Conservation (phyloP, 2,113 vertebrate species). For the Castor canadensis region DNA sequence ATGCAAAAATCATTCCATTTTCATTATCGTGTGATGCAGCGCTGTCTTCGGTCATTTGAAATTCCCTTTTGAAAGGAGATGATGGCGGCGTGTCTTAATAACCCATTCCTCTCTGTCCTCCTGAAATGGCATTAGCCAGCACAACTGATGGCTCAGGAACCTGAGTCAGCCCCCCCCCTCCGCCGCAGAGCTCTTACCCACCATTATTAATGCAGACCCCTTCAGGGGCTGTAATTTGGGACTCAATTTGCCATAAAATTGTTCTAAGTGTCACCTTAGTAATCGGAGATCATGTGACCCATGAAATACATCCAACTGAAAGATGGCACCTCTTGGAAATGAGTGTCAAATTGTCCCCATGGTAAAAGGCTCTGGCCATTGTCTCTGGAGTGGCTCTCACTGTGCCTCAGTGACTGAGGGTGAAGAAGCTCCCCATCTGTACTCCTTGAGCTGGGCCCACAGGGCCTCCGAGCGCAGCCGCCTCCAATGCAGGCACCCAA, state of each 20-base stretch:
- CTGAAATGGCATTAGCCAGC: conserved; percentile 27
- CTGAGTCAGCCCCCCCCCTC: conserved; percentile 20
- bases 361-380: neutral
- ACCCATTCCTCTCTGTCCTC: neutral
- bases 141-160: neutral
- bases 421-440: neutral
- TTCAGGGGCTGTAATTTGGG: conserved; percentile 72
- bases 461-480: neutral
- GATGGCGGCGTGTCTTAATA: neutral
- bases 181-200: conserved; percentile 25
- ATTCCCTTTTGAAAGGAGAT: neutral
- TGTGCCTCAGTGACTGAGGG: neutral
- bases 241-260: conserved; percentile 79
- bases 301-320: conserved; percentile 69
- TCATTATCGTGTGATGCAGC: conserved; percentile 23
- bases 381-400: neutral
- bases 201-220: conserved; percentile 53
- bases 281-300: conserved; percentile 73
- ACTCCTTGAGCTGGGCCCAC: neutral
- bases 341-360: conserved; percentile 32
- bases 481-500: neutral
- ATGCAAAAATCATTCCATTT: conserved; percentile 52
- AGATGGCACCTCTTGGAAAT: conserved; percentile 57
- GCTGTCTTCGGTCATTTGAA: neutral
- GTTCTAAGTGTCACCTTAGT: conserved; percentile 74